Evolutionary conservation across 35 echinoderm and acorn worm species (phyloP).

Genomic region (Anneissia japonica): DNA sequence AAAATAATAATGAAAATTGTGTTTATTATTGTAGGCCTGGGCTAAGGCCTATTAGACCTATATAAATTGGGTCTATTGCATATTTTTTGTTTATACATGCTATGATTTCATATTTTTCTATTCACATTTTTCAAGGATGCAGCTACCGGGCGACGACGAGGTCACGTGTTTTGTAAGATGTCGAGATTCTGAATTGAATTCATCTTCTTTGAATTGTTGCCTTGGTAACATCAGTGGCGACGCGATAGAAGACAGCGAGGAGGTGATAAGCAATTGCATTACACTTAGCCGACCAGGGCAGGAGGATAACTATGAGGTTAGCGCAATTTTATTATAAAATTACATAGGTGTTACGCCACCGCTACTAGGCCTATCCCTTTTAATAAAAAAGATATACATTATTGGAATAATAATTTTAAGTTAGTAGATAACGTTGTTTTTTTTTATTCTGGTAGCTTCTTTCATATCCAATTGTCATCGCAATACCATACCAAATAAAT

Average conservation of each 20-base stretch:
- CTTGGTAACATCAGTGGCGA: conserved; percentile 3
- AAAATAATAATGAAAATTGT: too few species aligned
- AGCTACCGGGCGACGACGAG: neutral
- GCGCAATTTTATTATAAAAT: neutral
- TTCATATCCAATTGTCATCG: conserved; percentile 38
- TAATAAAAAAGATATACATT: neutral
- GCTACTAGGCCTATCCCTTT: too few species aligned
- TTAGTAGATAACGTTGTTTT: neutral
- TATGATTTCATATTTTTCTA: too few species aligned
- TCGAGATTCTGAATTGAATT: neutral
- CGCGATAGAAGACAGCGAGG: conserved; percentile 1
- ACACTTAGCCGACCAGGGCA: neutral
- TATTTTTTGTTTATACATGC: too few species aligned
- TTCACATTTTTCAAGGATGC: neutral
- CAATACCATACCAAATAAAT: conserved; percentile 65
- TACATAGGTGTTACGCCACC: too few species aligned
- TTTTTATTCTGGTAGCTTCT: neutral
- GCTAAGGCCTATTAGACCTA: too few species aligned
- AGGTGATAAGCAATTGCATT: neutral
- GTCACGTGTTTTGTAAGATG: neutral
- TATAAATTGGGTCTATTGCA: too few species aligned
- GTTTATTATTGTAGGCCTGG: too few species aligned
- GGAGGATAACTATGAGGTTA: neutral
- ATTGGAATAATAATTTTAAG: neutral
- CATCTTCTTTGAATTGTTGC: too few species aligned